Percentiles rank a stretch among this genome's conserved stretches.
Conservation (phyloP, 1,140 invertebrate species). For the Brevipalpus yothersi region DNA sequence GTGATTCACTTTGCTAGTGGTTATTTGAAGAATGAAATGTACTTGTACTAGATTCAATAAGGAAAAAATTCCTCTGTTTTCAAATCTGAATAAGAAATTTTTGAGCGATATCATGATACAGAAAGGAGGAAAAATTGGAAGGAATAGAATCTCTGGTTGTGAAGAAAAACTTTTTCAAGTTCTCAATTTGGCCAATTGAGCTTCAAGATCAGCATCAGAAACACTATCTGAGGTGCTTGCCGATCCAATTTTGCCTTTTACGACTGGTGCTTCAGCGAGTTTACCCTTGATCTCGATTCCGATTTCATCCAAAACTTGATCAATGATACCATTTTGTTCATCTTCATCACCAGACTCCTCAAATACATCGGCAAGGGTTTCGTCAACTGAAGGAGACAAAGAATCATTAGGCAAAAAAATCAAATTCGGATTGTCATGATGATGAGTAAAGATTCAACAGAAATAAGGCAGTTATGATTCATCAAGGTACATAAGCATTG, state of each 20-base stretch:
- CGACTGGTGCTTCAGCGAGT: slow-evolving; percentile 32
- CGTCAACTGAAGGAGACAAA: slow-evolving; percentile 40
- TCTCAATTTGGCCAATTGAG: slow-evolving; percentile 43
- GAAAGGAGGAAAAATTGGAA: too few species aligned
- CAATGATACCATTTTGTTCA: slow-evolving; percentile 58
- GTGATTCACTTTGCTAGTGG: too few species aligned
- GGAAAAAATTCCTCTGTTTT: too few species aligned
- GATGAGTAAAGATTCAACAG: neutral
- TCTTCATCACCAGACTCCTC: slow-evolving; percentile 69
- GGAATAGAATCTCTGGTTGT: neutral
- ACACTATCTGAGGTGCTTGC: slow-evolving; percentile 22
- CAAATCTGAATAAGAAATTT: too few species aligned
- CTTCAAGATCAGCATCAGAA: slow-evolving; percentile 46
- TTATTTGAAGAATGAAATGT: too few species aligned
- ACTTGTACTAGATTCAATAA: too few species aligned
- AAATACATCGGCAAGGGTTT: slow-evolving; percentile 44
- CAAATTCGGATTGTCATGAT: neutral
- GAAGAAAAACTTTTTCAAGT: slow-evolving; percentile 16
- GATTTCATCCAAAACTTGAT: slow-evolving; percentile 75
- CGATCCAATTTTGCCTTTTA: slow-evolving; percentile 31
- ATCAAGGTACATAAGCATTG: neutral
- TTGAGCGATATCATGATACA: too few species aligned
- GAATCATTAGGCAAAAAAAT: neutral
- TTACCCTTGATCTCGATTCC: slow-evolving; percentile 78
- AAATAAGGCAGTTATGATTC: neutral